Conservation (phyloP, 2,888 invertebrate genomes). For the Dexiosoma caninum region DNA sequence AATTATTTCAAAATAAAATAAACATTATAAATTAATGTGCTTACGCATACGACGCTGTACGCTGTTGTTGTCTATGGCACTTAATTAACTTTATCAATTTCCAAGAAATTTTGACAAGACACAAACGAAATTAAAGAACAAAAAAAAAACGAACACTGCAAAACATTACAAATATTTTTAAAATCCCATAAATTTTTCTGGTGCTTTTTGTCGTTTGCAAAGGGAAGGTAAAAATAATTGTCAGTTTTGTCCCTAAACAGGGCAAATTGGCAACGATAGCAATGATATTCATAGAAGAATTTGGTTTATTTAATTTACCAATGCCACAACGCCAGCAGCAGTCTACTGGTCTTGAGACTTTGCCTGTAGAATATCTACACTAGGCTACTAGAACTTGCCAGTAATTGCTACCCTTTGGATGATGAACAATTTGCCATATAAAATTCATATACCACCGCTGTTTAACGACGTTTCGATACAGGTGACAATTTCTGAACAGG, state of each 20-base stretch:
- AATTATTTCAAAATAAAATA: background rate
- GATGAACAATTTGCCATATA: too few species aligned
- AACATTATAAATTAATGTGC: conserved; percentile 52
- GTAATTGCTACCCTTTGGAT: too few species aligned
- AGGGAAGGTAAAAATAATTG: background rate
- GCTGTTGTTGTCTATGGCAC: conserved; percentile 57
- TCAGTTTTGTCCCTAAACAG: background rate
- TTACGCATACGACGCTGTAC: conserved; percentile 43
- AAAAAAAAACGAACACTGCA: background rate
- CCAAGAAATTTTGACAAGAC: conserved; percentile 59
- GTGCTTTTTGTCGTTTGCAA: background rate
- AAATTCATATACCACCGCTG: too few species aligned
- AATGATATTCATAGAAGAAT: background rate
- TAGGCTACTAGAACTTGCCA: too few species aligned
- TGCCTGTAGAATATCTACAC: too few species aligned
- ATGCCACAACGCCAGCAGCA: too few species aligned
- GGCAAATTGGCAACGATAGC: background rate
- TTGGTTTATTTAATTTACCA: too few species aligned
- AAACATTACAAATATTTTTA: conserved; percentile 53
- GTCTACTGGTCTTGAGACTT: too few species aligned
- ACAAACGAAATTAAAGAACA: conserved; percentile 10
- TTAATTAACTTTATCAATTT: conserved; percentile 64
- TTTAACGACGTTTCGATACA: too few species aligned
- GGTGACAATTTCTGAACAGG: too few species aligned
- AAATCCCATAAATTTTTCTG: conserved; percentile 53